A percentile compares a stretch with the other conserved stretches of the same genome.
Conservation (phyloP, 2,797 vertebrate species). For the Eutrigla gurnardus region DNA sequence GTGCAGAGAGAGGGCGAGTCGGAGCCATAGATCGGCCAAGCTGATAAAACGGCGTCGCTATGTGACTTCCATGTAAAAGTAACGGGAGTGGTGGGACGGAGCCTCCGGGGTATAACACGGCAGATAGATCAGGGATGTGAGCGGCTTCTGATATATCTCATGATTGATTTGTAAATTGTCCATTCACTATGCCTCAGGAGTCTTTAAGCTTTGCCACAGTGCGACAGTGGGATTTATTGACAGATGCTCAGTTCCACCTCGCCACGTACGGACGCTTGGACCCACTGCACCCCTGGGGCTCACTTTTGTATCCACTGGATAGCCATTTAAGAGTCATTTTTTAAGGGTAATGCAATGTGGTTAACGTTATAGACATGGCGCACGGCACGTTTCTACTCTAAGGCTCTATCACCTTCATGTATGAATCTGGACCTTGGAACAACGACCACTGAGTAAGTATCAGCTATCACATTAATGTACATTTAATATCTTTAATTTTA, state of each 20-base stretch:
- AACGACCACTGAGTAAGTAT: neutral
- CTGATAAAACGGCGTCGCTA: conserved; percentile 15
- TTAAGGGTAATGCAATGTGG: too few species aligned
- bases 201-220: neutral
- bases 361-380: too few species aligned
- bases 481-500: neutral
- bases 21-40: conserved; percentile 12
- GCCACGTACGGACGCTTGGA: neutral
- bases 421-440: too few species aligned
- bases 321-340: too few species aligned
- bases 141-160: neutral
- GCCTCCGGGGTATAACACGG: neutral
- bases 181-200: neutral
- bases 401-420: too few species aligned
- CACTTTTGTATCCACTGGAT: neutral
- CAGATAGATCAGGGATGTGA: neutral
- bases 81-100: neutral
- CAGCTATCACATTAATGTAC: neutral
- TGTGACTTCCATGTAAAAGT: conserved; percentile 11
- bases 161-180: neutral
- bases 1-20: conserved; percentile 30
- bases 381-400: too few species aligned
- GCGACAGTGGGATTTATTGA: neutral
- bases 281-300: neutral
- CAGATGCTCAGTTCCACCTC: neutral